Conservation (phyloP, 1,140 invertebrate genomes). For the Ectropis grisescens region DNA sequence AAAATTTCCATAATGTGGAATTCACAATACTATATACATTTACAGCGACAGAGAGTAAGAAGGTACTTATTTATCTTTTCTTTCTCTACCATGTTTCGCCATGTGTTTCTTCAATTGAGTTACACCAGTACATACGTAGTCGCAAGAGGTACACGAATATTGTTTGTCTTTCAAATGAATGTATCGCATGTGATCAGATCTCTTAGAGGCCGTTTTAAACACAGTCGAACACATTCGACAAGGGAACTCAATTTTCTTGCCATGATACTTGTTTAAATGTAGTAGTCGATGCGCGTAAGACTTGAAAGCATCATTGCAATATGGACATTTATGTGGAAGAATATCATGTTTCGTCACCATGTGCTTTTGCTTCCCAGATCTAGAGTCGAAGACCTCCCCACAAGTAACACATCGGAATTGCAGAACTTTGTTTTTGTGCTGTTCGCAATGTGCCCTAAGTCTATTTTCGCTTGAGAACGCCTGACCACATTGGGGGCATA, state of each 20-base stretch:
- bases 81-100: conserved; percentile 37
- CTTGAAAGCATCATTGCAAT: conserved; percentile 68
- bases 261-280: conserved; percentile 55
- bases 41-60: too few species aligned
- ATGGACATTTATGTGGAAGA: conserved; percentile 48
- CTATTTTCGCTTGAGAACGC: conserved; percentile 39
- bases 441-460: conserved; percentile 39
- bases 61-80: too few species aligned
- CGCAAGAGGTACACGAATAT: conserved; percentile 51
- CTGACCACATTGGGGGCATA: conserved; percentile 55
- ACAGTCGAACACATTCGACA: conserved; percentile 50
- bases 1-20: too few species aligned
- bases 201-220: conserved; percentile 44
- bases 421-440: conserved; percentile 21
- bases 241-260: conserved; percentile 42
- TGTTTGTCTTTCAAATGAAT: conserved; percentile 52
- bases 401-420: conserved; percentile 46
- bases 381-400: conserved; percentile 32
- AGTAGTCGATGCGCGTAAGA: conserved; percentile 53
- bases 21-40: too few species aligned
- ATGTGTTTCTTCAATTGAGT: conserved; percentile 44
- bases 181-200: conserved; percentile 50
- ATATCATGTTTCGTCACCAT: conserved; percentile 25
- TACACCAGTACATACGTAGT: conserved; percentile 42
- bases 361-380: conserved; percentile 32